Base-by-base conservation (phyloP, 2,113 vertebrate species). In the Cyprinodon tularosa region DNA sequence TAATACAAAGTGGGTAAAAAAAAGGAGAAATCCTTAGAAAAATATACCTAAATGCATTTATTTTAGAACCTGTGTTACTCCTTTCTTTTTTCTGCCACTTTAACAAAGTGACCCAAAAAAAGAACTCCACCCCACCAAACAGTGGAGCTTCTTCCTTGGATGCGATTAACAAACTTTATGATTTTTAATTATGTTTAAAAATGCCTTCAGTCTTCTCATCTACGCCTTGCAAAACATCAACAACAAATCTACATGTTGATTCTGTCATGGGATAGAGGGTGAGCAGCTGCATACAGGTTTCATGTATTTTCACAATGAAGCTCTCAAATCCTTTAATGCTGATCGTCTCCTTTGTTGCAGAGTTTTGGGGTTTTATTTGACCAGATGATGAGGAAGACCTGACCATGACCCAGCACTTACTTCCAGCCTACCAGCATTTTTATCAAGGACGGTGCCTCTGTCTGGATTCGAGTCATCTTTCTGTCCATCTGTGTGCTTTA, bases 321-420 rank as follows among this genome's bases (percentile, higher is more conserved):
- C 42, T 42, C 9, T 4, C 9, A 1, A 42, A 42, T 20, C 50
- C 50, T 57, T 57, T 57, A 57, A 42, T 67, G 17, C 71, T 68
- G 22, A 57, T 68, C 71, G 45, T 59, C 71, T 69, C 67, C 62
- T 10, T 20, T 7, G 71, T 14, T 42, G 45, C 20, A 76, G 83
- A 82, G 17, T 57, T 20, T 53, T 53, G 20, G 40, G 80, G 75
- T 85, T 93, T 93, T 93, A 78, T 93, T 90, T 53, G 8, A 69
- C 45, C 42, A 29, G 69, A 66, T 83, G 84, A 86, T 80, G 84
- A 88, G 75, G 62, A 79, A 62, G 84, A 86, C 84, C 84, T 22
- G 80, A 79, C 91, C 90, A 20, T 86, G 77, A 86, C 85, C 88
- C 74, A 9, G 17, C 50, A 8, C n/a, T 57, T 57, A 57, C 11